phyloP scores from a whole-genome alignment of 1,140 invertebrate genomes.

The Saccostrea echinata region DNA sequence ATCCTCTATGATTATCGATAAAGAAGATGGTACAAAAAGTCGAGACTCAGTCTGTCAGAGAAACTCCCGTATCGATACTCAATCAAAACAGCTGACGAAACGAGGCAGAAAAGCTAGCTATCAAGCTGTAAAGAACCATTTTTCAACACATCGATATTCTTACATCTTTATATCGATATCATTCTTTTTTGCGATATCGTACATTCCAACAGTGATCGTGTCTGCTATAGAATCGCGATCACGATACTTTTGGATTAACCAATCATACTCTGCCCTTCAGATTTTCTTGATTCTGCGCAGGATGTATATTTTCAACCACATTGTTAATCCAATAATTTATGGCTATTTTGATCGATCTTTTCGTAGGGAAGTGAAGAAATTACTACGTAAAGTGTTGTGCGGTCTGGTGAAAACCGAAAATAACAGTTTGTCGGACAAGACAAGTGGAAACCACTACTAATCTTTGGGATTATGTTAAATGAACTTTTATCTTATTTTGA shows the following conservation, averaged over 20 bases:
- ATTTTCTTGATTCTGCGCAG: slow-evolving; percentile 28
- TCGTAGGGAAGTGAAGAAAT: slow-evolving; percentile 42
- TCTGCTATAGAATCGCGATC: not conserved
- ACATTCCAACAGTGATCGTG: slow-evolving; percentile 19
- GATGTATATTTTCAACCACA: slow-evolving; percentile 46
- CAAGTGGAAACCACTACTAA: not conserved
- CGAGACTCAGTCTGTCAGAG: not conserved
- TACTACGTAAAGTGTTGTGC: slow-evolving; percentile 12
- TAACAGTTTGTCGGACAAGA: slow-evolving; percentile 3
- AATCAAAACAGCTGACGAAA: not conserved
- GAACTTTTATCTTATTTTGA: no score
- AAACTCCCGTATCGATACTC: not conserved
- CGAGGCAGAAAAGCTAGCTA: slow-evolving; percentile 9
- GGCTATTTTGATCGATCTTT: slow-evolving; percentile 51
- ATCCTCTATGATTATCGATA: slow-evolving; percentile 6
- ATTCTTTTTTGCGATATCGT: slow-evolving; percentile 17
- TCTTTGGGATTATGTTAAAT: not conserved
- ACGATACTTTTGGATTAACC: slow-evolving; percentile 29
- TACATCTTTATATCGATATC: slow-evolving; percentile 41
- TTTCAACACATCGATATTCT: slow-evolving; percentile 28
- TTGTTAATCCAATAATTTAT: slow-evolving; percentile 52
- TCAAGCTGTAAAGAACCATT: slow-evolving; percentile 26
- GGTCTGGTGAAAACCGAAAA: not conserved
- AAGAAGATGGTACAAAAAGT: not conserved
- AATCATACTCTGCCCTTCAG: slow-evolving; percentile 8